Evolutionary conservation across 1,140 invertebrate genomes (phyloP), one percentile per base, ranked within the genome.

Genomic region (Dendrolimus punctatus): DNA sequence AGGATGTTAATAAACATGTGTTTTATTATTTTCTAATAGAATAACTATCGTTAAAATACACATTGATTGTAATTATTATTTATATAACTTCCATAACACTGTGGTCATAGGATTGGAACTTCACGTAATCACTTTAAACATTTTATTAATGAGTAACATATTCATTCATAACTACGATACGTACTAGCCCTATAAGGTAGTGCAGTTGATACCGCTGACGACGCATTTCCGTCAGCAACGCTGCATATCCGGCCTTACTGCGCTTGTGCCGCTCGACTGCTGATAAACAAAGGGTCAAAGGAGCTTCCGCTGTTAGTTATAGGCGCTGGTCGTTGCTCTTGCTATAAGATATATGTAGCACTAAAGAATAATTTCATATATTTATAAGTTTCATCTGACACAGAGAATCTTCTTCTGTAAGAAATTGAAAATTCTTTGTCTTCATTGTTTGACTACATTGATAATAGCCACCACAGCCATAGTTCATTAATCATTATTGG

Each of bases 261-360:
- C 63, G 62, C 71, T 56, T 42, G 6, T 42, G 42, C 51, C 44
- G 71, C 68, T 66, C 62, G 53, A 51, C 54, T 60, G 71, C 52
- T 65, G 66, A 74, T 76, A 80, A 78, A 82, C 76, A 82, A 85
- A 82, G 79, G 77, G 81, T 82, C 79, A 80, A 76, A 80, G 76
- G 68, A 53, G 69, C 71, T 82, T 82, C 80, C 75, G 76, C 57
- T 68, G 60, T 40, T 40, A 41, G 57, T 45, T 48, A 55, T 58
- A 57, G 47, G 51, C 57, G 56, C 40, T 60, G 55, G 52, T 60
- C 58, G 54, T 56, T 65, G 57, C 55, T 57, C 53, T 51, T 47
- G 45, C 51, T 23, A 45, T n/a, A 6, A 42, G 2, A n/a, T n/a
- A n/a, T n/a, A n/a, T 45, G n/a, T n/a, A 8, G 23, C 8, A n/a